Base-by-base conservation (phyloP, 1,140 invertebrate species). In the Drosophila cardini region DNA sequence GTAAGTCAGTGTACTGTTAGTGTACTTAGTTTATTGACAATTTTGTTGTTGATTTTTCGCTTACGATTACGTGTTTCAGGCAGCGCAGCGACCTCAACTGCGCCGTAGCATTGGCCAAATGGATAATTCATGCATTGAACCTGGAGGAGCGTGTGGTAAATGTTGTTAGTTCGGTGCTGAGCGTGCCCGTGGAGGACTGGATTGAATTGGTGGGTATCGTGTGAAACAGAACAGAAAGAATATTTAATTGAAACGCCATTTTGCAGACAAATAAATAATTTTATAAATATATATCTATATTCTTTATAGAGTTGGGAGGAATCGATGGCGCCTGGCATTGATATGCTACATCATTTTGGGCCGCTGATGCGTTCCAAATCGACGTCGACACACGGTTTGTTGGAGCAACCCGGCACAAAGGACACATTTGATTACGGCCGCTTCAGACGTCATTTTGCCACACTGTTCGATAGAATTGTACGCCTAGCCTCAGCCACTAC, bases 291-390 rank as follows among this genome's bases (percentile, higher is more conserved):
- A 50, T 52, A 26, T 40, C 3, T 45, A 26, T 5, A 26, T 2
- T n/a, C 8, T 43, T 34, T 7, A 0, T 21, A 92, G 91, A 91
- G 85, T 55, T 92, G 91, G 91, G 91, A 92, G 58, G 91, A 91
- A 80, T 91, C 89, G 18, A 91, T 91, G 81, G 81, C 82, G 8
- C 87, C 90, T 7, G 90, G 90, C 45, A 91, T 92, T 26, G 90
- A 92, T 78, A 92, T 92, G 87, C 60, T 92, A 45, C 86, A 92
- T 68, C 90, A 92, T 67, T 90, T 91, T 65, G 91, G 91, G 10
- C 90, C 91, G 0, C 57, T 92, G 1, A 86, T 73, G 60, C 87
- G 90, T 1, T 89, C 87, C 6, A 92, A 91, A 42, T 87, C 84
- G 3, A 72, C 62, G 4, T 80, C 77, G 0, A 78, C 78, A 2